These are phyloP conservation scores for Pseudolaguvia tuberculata DNA, from an alignment of 2,113 vertebrate genomes.

Conservation along the genomic window DNA sequence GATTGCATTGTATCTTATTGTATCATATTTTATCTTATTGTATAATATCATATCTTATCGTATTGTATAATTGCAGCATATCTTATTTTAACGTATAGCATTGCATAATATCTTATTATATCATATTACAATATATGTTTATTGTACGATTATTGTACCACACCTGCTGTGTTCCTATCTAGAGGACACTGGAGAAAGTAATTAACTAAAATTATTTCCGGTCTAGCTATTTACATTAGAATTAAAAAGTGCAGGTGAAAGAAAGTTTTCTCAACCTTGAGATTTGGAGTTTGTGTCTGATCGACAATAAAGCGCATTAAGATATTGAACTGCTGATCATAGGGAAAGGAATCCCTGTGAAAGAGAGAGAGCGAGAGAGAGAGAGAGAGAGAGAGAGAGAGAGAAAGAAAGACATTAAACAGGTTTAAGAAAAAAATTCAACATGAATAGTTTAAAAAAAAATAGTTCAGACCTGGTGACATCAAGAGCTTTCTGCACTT, in stretches of 20 bases:
- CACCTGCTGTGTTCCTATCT: too few relatives aligned
- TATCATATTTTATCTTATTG: too few relatives aligned
- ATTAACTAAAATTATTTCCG: too few relatives aligned
- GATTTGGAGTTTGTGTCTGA: conserved; percentile 90
- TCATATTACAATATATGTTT: too few relatives aligned
- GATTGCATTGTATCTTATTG: too few relatives aligned
- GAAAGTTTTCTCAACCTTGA: conserved; percentile 71
- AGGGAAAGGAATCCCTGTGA: conserved; percentile 88
- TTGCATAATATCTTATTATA: too few relatives aligned
- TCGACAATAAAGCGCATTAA: conserved; percentile 96
- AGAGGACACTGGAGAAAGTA: too few relatives aligned
- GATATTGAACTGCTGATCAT: conserved; percentile 94
- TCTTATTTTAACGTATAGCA: too few relatives aligned
- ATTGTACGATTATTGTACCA: too few relatives aligned
- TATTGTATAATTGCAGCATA: too few relatives aligned
- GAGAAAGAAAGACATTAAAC: background rate
- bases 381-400: conserved; percentile 21
- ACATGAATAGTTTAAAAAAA: background rate
- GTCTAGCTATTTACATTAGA: too few relatives aligned
- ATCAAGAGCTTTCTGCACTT: conserved; percentile 89
- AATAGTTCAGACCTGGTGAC: conserved; percentile 73
- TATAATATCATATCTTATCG: too few relatives aligned
- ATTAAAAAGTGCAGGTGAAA: background rate
- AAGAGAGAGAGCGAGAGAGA: background rate
- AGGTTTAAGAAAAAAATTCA: background rate